phyloP scores from a whole-genome alignment of 2,888 invertebrate species.

The Criorhina ranunculi region DNA sequence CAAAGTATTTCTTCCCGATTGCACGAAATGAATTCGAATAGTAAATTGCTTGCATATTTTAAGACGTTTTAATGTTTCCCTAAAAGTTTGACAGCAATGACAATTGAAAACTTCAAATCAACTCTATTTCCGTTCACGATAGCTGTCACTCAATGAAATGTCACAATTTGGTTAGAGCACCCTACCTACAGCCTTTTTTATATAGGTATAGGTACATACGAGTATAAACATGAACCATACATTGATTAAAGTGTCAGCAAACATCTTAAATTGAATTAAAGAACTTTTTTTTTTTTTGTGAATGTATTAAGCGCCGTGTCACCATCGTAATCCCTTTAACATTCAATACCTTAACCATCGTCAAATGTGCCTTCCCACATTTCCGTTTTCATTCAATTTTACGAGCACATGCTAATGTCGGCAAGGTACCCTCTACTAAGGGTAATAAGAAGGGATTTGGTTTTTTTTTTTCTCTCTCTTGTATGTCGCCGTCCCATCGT shows the following conservation, averaged over 20 bases:
- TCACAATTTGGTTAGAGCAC: too few relatives aligned
- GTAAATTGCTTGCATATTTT: too few relatives aligned
- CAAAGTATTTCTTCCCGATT: too few relatives aligned
- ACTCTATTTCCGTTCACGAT: not conserved
- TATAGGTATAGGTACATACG: too few relatives aligned
- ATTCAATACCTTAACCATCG: slow-evolving; percentile 59
- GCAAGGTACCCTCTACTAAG: slow-evolving; percentile 60
- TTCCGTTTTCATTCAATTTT: slow-evolving; percentile 64
- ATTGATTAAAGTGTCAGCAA: slow-evolving; percentile 16
- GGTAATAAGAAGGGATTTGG: slow-evolving; percentile 59
- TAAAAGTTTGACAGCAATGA: too few relatives aligned
- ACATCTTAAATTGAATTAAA: slow-evolving; percentile 62
- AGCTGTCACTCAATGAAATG: not conserved
- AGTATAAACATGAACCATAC: slow-evolving; percentile 1
- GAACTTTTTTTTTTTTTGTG: slow-evolving; percentile 10
- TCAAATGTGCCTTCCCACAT: slow-evolving; percentile 53
- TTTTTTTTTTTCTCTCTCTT: slow-evolving; percentile 22
- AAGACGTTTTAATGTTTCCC: too few relatives aligned
- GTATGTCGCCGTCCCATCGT: slow-evolving; percentile 9
- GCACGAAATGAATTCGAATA: too few relatives aligned
- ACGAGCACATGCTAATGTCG: slow-evolving; percentile 68
- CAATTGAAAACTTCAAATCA: not conserved
- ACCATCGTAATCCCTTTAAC: slow-evolving; percentile 39
- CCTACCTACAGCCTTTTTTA: too few relatives aligned
- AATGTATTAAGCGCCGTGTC: slow-evolving; percentile 4